These are phyloP conservation scores for Thalassoma bifasciatum DNA, from an alignment of 2,113 vertebrate species.

Conservation along the genomic window DNA sequence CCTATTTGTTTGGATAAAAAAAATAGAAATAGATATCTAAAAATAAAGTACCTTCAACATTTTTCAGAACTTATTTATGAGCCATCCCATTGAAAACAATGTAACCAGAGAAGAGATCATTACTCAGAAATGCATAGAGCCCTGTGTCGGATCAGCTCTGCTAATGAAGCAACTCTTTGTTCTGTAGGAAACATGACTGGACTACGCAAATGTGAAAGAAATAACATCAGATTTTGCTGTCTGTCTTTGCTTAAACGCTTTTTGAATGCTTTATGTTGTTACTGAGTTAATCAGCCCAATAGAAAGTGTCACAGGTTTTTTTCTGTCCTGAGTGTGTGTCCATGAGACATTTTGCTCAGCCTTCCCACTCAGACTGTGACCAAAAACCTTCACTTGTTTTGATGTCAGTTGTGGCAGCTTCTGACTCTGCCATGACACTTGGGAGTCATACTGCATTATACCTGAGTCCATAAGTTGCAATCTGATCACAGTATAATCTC, in stretches of 20 bases:
- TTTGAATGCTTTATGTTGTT: not conserved
- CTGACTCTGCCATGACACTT: not conserved
- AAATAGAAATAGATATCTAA: not conserved
- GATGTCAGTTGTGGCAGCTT: not conserved
- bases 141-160: not conserved
- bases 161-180: slow-evolving; percentile 4
- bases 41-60: not conserved
- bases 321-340: too few relatives aligned
- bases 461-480: not conserved
- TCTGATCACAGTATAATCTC: too few relatives aligned
- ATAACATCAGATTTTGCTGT: not conserved
- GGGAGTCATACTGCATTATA: not conserved
- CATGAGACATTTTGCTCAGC: too few relatives aligned
- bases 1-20: not conserved
- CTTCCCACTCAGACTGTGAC: not conserved
- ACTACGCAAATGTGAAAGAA: not conserved
- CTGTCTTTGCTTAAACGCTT: not conserved
- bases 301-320: not conserved
- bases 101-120: not conserved
- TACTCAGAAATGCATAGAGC: not conserved
- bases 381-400: not conserved
- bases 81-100: not conserved
- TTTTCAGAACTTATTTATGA: not conserved
- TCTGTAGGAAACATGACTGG: not conserved
- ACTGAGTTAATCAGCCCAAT: not conserved